Evolutionary conservation across 2,888 invertebrate species (phyloP).

Genomic region (Philereme transversata): DNA sequence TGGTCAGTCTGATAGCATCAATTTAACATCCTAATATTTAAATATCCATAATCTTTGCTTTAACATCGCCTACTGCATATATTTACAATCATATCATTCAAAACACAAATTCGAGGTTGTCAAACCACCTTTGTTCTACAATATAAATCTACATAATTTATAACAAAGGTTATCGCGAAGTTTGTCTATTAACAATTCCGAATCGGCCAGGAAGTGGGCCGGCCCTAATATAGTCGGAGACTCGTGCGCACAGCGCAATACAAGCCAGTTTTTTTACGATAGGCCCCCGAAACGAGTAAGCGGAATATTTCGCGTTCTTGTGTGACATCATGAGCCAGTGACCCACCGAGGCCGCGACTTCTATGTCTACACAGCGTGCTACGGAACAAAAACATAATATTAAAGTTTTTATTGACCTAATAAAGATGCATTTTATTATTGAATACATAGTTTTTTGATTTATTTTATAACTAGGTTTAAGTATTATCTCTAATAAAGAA

Average conservation of each 20-base stretch:
- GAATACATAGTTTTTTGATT: too few species aligned
- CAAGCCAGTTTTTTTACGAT: conserved; percentile 40
- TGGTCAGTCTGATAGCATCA: too few species aligned
- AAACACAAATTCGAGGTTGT: conserved; percentile 10
- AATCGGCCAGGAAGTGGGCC: conserved; percentile 35
- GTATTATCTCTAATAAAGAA: too few species aligned
- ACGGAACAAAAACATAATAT: too few species aligned
- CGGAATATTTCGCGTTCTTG: conserved; percentile 63
- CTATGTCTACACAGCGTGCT: conserved; percentile 51
- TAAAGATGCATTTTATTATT: too few species aligned
- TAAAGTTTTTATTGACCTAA: too few species aligned
- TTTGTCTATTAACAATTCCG: conserved; percentile 33
- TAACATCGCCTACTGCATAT: not conserved
- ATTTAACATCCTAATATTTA: too few species aligned
- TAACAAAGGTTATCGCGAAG: conserved; percentile 31
- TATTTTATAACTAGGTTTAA: too few species aligned
- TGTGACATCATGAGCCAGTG: conserved; percentile 79
- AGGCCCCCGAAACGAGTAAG: conserved; percentile 52
- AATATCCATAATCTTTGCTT: not conserved
- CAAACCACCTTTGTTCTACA: conserved; percentile 24
- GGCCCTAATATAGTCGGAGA: conserved; percentile 34
- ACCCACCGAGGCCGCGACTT: conserved; percentile 74
- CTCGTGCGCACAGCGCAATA: conserved; percentile 40
- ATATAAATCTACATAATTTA: not conserved
- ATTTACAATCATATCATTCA: not conserved